Evolutionary conservation across 2,888 invertebrate genomes (phyloP), one percentile per base, ranked within the genome.

Genomic region (Hemistola chrysoprasaria): DNA sequence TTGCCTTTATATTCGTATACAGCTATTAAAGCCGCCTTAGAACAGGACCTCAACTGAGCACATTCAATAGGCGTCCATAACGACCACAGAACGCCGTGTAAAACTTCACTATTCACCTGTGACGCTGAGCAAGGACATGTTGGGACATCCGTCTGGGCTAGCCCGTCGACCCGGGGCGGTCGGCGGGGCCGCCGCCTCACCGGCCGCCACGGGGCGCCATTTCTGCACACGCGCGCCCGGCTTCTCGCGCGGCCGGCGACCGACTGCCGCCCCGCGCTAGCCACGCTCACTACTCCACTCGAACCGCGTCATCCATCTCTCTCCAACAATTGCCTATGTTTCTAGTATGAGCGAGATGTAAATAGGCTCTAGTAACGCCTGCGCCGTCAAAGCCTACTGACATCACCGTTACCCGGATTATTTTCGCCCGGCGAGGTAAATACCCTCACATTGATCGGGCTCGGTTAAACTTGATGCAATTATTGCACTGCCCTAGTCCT

Each of bases 41-140:
- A 42, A 39, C 37, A 45, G 57, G 57, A 56, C 56, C 65, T 62
- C 56, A 63, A 64, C 64, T 67, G 71, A 63, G 40, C 57, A 62
- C 60, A 56, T 64, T 59, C 54, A 64, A 64, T 59, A 69, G 61
- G 71, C 71, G 71, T 73, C 71, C 71, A 56, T 72, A 71, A 73
- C 70, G 69, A 74, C 71, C 72, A 66, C 63, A 63, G 65, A 64
- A 67, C 69, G 78, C 71, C 77, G 73, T 74, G 72, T 49, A 45
- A 30, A 47, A 54, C 53, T 59, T 46, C 71, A 68, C 64, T 65
- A 62, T 59, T 52, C 66, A 89, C 89, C 89, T 88, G 89, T 90
- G 76, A 90, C 89, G 88, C 89, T 90, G 78, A 90, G 88, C 74
- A 90, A 84, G 77, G 89, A 89, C 89, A 90, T 90, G 85, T 63